phyloP scores from a whole-genome alignment of 2,888 invertebrate genomes.

The Pollenia angustigena region DNA sequence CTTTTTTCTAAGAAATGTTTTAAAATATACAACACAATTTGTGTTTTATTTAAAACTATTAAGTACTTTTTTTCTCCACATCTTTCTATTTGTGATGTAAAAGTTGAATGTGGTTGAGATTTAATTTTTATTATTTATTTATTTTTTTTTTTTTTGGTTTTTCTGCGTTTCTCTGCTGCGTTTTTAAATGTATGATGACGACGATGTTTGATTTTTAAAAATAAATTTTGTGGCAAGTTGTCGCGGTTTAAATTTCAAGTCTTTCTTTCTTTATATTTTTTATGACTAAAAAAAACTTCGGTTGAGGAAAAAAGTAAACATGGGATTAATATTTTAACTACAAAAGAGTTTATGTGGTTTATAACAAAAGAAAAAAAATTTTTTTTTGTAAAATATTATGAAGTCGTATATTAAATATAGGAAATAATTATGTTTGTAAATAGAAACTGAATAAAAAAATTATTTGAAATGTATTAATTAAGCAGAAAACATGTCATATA shows the following conservation, averaged over 20 bases:
- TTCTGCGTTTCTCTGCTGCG: conserved; percentile 16
- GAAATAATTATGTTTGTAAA: conserved; percentile 56
- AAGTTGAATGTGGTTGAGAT: conserved; percentile 40
- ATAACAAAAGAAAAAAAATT: no score
- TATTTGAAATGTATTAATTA: conserved; percentile 37
- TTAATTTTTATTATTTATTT: conserved; percentile 36
- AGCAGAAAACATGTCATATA: conserved; percentile 37
- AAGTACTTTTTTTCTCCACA: conserved; percentile 12
- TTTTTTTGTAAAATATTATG: background rate
- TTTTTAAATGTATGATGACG: background rate
- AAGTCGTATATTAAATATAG: conserved; percentile 8
- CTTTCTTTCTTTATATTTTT: conserved; percentile 37
- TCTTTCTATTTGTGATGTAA: background rate
- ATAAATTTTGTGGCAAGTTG: conserved; percentile 65
- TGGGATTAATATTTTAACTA: background rate
- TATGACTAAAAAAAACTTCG: conserved; percentile 36
- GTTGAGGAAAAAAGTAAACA: conserved; percentile 3
- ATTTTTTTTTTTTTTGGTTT: conserved; percentile 51
- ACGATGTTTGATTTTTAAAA: conserved; percentile 39
- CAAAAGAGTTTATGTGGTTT: conserved; percentile 41
- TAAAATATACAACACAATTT: background rate
- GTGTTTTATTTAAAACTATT: conserved; percentile 25
- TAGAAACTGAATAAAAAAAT: conserved; percentile 1
- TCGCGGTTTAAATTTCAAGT: conserved; percentile 68
- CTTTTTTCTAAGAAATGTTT: background rate